These are phyloP conservation scores for Homarus americanus DNA, from an alignment of 1,140 invertebrate genomes.

Conservation along the genomic window DNA sequence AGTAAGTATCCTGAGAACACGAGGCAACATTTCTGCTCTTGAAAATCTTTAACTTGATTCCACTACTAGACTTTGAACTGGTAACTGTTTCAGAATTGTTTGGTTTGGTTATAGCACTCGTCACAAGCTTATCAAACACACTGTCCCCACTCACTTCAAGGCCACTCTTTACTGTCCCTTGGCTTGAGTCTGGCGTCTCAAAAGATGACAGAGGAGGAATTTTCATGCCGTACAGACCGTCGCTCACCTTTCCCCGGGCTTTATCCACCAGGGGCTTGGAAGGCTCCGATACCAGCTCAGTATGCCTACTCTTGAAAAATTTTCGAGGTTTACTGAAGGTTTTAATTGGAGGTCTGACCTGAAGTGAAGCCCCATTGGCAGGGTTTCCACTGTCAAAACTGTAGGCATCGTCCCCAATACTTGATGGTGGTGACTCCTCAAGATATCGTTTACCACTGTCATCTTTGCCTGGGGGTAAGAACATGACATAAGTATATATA, in stretches of 20 bases:
- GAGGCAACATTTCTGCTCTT: slow-evolving; percentile 70
- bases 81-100: slow-evolving; percentile 38
- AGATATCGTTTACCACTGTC: slow-evolving; percentile 61
- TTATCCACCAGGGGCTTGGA: slow-evolving; percentile 40
- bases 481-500: background rate
- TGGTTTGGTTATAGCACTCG: slow-evolving; percentile 13
- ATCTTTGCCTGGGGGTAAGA: slow-evolving; percentile 66
- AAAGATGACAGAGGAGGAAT: slow-evolving; percentile 52
- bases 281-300: slow-evolving; percentile 38
- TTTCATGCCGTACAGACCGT: slow-evolving; percentile 39
- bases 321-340: slow-evolving; percentile 74
- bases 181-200: slow-evolving; percentile 46
- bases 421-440: slow-evolving; percentile 63
- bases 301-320: slow-evolving; percentile 75
- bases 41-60: slow-evolving; percentile 74
- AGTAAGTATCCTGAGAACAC: slow-evolving; percentile 72
- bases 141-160: slow-evolving; percentile 32
- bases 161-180: slow-evolving; percentile 40
- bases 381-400: slow-evolving; percentile 55
- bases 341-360: slow-evolving; percentile 48
- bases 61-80: slow-evolving; percentile 55
- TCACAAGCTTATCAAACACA: slow-evolving; percentile 50
- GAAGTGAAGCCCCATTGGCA: slow-evolving; percentile 58
- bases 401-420: slow-evolving; percentile 50
- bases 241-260: slow-evolving; percentile 26